Evolutionary conservation across 2,888 invertebrate genomes (phyloP).

Genomic region (Sabellastarte sp.): DNA sequence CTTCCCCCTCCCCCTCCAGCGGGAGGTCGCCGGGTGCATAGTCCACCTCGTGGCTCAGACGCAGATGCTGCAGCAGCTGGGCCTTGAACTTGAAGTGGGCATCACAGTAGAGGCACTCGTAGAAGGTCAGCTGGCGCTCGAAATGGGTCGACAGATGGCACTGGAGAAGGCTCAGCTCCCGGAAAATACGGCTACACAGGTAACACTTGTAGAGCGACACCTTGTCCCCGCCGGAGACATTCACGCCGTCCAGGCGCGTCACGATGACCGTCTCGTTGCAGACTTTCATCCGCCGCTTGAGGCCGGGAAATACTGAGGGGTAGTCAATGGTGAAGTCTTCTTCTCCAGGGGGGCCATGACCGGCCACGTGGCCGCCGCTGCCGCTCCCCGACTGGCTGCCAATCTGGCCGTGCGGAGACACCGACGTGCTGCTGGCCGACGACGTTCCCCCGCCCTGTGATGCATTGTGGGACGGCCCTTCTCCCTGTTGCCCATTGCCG

Average conservation of each 20-base stretch:
- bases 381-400: too few relatives aligned
- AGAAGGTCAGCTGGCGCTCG: conserved; percentile 41
- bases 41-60: conserved; percentile 11
- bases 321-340: not conserved
- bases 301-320: conserved; percentile 6
- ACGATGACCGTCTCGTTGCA: conserved; percentile 51
- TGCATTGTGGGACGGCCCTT: too few relatives aligned
- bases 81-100: conserved; percentile 46
- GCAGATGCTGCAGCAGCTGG: conserved; percentile 44
- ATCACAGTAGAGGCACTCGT: conserved; percentile 48
- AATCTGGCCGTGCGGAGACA: not conserved
- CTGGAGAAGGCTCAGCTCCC: conserved; percentile 45
- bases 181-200: conserved; percentile 51
- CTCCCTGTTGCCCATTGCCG: not conserved
- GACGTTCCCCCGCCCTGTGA: too few relatives aligned
- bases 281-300: conserved; percentile 33
- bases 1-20: not conserved
- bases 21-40: conserved; percentile 3
- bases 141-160: conserved; percentile 54
- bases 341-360: not conserved
- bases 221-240: conserved; percentile 40
- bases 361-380: not conserved
- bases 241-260: conserved; percentile 49
- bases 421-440: not conserved
- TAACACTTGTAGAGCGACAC: conserved; percentile 56